A percentile compares a stretch with the other conserved stretches of the same genome.
These are phyloP conservation scores for Catalaphyllia jardinei DNA, from an alignment of 64 coral and sea anemone genomes.

Conservation along the genomic window DNA sequence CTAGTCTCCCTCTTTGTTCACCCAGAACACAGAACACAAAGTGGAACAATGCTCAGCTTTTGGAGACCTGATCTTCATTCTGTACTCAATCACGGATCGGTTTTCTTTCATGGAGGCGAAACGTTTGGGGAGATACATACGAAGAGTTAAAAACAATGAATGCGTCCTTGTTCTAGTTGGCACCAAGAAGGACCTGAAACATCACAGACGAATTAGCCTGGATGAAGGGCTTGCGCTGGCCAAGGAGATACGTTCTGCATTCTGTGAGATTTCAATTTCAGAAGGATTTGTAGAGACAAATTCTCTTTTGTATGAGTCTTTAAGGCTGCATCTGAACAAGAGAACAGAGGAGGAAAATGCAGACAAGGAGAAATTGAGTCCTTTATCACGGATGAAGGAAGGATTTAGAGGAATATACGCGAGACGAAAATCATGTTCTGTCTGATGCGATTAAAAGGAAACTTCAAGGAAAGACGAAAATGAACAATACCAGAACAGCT, in stretches of 20 bases:
- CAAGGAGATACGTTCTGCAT: slow-evolving; percentile 65
- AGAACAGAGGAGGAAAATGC: neutral
- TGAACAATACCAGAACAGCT: neutral
- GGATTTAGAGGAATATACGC: slow-evolving; percentile 27
- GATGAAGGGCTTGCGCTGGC: slow-evolving; percentile 68
- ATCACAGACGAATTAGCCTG: slow-evolving; percentile 57
- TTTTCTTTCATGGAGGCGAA: slow-evolving; percentile 73
- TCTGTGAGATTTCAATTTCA: slow-evolving; percentile 84
- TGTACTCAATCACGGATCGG: slow-evolving; percentile 84
- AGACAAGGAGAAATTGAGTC: slow-evolving; percentile 12
- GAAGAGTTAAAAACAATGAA: slow-evolving; percentile 45
- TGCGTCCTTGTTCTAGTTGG: slow-evolving; percentile 68
- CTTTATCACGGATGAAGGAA: slow-evolving; percentile 30
- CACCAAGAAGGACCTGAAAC: slow-evolving; percentile 76
- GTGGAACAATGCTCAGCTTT: slow-evolving; percentile 67
- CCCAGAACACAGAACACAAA: slow-evolving; percentile 79
- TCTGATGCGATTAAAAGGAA: neutral
- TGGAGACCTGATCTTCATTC: slow-evolving; percentile 77
- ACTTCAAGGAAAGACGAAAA: neutral
- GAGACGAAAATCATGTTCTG: slow-evolving; percentile 20
- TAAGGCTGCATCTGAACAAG: slow-evolving; percentile 27
- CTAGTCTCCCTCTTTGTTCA: neutral
- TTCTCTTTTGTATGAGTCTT: slow-evolving; percentile 58
- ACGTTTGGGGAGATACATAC: slow-evolving; percentile 65
- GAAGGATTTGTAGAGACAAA: slow-evolving; percentile 80